Evolutionary conservation across 2,113 vertebrate genomes (phyloP).

Genomic region (Heterocephalus glaber): DNA sequence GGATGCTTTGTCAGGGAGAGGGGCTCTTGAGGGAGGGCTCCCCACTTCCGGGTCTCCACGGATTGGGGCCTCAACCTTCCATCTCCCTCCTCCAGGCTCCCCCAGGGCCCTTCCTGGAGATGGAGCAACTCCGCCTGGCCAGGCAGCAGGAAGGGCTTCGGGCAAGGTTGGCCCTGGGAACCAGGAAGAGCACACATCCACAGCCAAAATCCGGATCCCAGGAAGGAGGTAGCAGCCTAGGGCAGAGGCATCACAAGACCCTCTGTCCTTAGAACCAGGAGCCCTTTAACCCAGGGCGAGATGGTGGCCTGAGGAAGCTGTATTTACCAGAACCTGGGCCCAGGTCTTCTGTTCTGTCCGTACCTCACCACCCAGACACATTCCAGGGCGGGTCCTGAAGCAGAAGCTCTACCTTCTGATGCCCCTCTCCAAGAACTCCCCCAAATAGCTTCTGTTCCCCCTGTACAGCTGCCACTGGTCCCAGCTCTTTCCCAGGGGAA

Average conservation of each 20-base stretch:
- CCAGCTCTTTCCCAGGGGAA: slow-evolving; percentile 53
- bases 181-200: not conserved
- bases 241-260: not conserved
- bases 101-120: slow-evolving; percentile 21
- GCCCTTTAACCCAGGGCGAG: not conserved
- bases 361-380: not conserved
- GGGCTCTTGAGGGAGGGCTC: not conserved
- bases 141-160: slow-evolving; percentile 70
- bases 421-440: not conserved
- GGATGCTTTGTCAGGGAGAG: not conserved
- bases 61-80: not conserved
- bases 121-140: slow-evolving; percentile 62
- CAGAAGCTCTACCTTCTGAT: not conserved
- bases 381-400: not conserved
- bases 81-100: slow-evolving; percentile 42
- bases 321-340: not conserved
- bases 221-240: slow-evolving; percentile 49
- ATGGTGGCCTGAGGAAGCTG: not conserved
- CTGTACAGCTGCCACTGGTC: not conserved
- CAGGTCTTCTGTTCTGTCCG: not conserved
- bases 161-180: slow-evolving; percentile 58
- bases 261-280: not conserved
- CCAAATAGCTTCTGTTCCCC: not conserved
- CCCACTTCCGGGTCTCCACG: not conserved
- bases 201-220: slow-evolving; percentile 16